phyloP scores from a whole-genome alignment of 2,797 vertebrate genomes.

The Falco rusticolus region DNA sequence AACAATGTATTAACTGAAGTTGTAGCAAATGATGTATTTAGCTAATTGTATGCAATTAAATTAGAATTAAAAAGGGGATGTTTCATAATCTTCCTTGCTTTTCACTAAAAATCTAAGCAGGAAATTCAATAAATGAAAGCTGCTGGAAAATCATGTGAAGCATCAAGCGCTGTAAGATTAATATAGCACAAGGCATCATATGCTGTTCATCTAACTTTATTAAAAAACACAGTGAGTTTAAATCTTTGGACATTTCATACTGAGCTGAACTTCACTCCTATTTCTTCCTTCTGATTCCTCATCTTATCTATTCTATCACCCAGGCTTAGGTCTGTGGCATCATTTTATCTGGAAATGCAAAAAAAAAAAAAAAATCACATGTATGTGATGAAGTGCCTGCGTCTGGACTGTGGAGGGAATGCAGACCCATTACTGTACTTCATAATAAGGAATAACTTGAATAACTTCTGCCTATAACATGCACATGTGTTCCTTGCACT shows the following conservation, averaged over 20 bases:
- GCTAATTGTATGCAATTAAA: conserved; percentile 65
- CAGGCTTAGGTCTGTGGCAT: neutral
- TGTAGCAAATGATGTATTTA: conserved; percentile 65
- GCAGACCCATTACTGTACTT: neutral
- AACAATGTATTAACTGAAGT: conserved; percentile 47
- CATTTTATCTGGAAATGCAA: neutral
- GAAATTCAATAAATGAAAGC: conserved; percentile 60
- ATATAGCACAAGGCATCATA: conserved; percentile 16
- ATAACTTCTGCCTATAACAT: neutral
- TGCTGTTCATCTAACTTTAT: conserved; percentile 53
- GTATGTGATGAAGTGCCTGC: neutral
- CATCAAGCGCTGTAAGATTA: conserved; percentile 13
- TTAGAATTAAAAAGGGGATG: conserved; percentile 63
- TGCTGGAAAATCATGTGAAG: conserved; percentile 6
- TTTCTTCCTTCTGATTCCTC: neutral
- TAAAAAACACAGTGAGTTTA: conserved; percentile 28
- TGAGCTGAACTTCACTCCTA: neutral
- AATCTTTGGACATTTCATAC: conserved; percentile 17
- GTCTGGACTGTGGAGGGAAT: neutral
- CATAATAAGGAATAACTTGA: neutral
- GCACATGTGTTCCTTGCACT: neutral
- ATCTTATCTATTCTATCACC: neutral
- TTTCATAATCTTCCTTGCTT: conserved; percentile 66
- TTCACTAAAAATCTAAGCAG: conserved; percentile 53
- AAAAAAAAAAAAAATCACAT: neutral